Base-by-base conservation (phyloP, 2,888 invertebrate genomes). In the Erebia ligea region DNA sequence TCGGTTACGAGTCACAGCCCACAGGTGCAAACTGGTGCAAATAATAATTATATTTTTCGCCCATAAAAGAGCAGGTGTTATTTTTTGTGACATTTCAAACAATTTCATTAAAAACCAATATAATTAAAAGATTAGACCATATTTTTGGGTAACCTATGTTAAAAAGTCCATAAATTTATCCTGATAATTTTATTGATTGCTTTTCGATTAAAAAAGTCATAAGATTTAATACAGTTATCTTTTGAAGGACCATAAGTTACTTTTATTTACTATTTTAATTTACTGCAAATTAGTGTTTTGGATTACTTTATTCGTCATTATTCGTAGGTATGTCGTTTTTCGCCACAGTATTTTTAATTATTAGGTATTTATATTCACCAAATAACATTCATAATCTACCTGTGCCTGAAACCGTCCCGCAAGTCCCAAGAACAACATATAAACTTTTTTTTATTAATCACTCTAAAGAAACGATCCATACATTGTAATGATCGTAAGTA, bases 1-100 rank as follows among this genome's bases (percentile, higher is more conserved):
- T 89, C 88, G 86, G 87, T 89, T 87, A 86, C 79, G 82, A 86
- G 86, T 89, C 80, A 90, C n/a, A n/a, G n/a, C n/a, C n/a, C n/a
- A n/a, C 91, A 91, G 91, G 90, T 91, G 91, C 89, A 89, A 91
- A 88, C 90, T 90, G 91, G 89, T 91, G 91, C 89, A 89, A 91
- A 89, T 86, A 88, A 86, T 80, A 73, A 81, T 83, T 82, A 83
- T 79, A 45, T 80, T 81, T 76, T 77, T 78, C 72, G 75, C 63
- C 45, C 52, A 64, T 68, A 83, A 79, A 84, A 72, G 77, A 72
- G 81, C 85, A 82, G 85, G 82, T 86, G 86, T 72, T 76, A 80
- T 80, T 82, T 71, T 72, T 64, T 70, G 52, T 54, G 66, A 71
- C 70, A 56, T 67, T 71, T 50, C 69, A 54, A 62, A 73, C 83